phyloP scores from a whole-genome alignment of 2,113 vertebrate species.

The Leptobrachium leishanense region DNA sequence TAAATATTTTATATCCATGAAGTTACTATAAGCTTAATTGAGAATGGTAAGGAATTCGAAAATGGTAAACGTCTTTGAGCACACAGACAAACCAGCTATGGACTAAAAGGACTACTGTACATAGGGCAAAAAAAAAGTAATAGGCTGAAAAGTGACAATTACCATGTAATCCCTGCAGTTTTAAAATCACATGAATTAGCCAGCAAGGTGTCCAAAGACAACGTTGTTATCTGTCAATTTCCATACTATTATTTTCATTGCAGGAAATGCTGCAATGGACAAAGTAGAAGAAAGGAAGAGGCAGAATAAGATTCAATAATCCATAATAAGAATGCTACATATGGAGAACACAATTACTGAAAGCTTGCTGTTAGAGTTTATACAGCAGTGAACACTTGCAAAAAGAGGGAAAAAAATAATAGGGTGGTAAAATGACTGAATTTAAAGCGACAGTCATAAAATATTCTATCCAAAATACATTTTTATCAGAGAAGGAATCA shows the following conservation, averaged over 20 bases:
- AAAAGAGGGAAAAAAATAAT: not conserved
- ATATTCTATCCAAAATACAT: no score
- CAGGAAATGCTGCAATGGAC: not conserved
- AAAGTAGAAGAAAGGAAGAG: not conserved
- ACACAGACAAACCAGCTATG: not conserved
- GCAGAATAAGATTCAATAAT: constrained; percentile 11
- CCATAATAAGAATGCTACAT: constrained; percentile 7
- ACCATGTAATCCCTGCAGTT: constrained; percentile 22
- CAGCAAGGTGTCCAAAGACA: constrained; percentile 23
- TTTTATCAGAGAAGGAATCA: no score
- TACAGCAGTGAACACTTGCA: not conserved
- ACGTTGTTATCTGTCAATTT: constrained; percentile 26
- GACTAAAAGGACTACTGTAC: constrained; percentile 8
- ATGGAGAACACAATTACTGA: constrained; percentile 10
- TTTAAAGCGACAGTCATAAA: no score
- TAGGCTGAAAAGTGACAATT: constrained; percentile 15
- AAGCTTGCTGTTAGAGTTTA: not conserved
- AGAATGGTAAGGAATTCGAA: no score
- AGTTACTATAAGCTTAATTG: not conserved
- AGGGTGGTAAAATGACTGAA: no score
- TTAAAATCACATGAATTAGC: constrained; percentile 11
- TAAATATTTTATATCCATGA: constrained; percentile 5
- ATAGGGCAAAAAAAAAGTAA: constrained; percentile 10
- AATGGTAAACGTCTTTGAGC: not conserved
- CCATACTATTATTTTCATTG: not conserved